These are phyloP conservation scores for Morphnarchus princeps DNA, from an alignment of 2,113 vertebrate species.

Conservation along the genomic window DNA sequence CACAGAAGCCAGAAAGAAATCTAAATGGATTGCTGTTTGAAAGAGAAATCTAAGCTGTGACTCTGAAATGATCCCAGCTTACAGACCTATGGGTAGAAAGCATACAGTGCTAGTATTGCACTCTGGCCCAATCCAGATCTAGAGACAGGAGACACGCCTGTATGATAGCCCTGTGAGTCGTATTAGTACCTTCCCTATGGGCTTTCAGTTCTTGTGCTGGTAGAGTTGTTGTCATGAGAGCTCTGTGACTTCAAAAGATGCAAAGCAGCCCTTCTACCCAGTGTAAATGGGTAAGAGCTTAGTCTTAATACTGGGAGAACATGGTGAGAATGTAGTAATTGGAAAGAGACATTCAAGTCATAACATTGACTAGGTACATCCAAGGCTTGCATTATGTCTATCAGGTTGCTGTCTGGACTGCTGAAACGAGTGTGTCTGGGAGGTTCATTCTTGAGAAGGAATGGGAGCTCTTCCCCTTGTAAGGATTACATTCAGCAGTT, in stretches of 20 bases:
- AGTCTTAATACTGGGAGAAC: background rate
- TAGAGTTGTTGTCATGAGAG: background rate
- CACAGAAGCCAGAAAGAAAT: background rate
- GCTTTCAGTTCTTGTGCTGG: background rate
- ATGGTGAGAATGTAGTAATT: background rate
- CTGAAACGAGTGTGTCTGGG: background rate
- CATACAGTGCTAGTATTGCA: background rate
- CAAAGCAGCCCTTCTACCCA: background rate
- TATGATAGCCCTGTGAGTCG: background rate
- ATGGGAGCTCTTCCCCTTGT: background rate
- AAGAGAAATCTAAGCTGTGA: background rate
- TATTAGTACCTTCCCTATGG: background rate
- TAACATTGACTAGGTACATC: background rate
- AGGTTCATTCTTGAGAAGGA: background rate
- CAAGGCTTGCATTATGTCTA: background rate
- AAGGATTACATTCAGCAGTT: background rate
- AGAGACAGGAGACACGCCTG: background rate
- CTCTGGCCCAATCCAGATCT: background rate
- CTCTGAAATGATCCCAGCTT: background rate
- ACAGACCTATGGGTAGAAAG: background rate
- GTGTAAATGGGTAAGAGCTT: background rate
- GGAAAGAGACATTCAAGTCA: background rate
- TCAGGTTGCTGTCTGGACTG: background rate
- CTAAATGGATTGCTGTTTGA: background rate
- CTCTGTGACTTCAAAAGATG: background rate